Conservation (phyloP, 35 echinoderm and acorn worm genomes). For the Heliocidaris tuberculata region DNA sequence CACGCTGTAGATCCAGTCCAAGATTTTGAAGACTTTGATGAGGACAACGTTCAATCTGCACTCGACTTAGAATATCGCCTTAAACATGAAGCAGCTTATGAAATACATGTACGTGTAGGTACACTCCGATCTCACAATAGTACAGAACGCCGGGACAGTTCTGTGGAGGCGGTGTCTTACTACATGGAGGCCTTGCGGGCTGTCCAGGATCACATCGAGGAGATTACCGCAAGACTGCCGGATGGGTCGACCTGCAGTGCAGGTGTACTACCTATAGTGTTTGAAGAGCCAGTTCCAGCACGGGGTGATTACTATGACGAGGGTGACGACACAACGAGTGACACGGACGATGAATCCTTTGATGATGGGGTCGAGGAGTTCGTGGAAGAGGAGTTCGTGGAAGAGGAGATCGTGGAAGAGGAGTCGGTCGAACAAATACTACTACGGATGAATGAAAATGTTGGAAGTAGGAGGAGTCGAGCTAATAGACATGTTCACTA, state of each 20-base stretch:
- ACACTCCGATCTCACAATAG: not conserved
- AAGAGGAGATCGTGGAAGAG: not conserved
- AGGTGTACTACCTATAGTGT: not conserved
- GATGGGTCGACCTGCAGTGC: not conserved
- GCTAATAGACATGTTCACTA: not conserved
- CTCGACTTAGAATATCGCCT: not conserved
- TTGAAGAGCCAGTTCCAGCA: not conserved
- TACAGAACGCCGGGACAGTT: not conserved
- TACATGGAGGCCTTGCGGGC: not conserved
- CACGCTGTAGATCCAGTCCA: too few relatives aligned
- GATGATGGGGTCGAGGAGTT: not conserved
- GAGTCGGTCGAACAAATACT: not conserved
- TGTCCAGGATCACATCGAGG: not conserved
- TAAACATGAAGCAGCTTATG: not conserved
- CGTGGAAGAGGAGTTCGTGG: not conserved
- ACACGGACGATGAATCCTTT: not conserved
- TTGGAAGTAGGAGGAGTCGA: not conserved
- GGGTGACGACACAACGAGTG: not conserved
- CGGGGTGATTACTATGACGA: not conserved
- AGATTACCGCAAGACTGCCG: not conserved
- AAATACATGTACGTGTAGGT: not conserved
- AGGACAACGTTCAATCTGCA: not conserved
- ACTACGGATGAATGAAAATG: not conserved
- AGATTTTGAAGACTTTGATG: too few relatives aligned
- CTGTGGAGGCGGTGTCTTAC: not conserved